Evolutionary conservation across 30 jellyfish, hydroid and myxozoan genomes (phyloP).

Genomic region (Chironex yamaguchii): DNA sequence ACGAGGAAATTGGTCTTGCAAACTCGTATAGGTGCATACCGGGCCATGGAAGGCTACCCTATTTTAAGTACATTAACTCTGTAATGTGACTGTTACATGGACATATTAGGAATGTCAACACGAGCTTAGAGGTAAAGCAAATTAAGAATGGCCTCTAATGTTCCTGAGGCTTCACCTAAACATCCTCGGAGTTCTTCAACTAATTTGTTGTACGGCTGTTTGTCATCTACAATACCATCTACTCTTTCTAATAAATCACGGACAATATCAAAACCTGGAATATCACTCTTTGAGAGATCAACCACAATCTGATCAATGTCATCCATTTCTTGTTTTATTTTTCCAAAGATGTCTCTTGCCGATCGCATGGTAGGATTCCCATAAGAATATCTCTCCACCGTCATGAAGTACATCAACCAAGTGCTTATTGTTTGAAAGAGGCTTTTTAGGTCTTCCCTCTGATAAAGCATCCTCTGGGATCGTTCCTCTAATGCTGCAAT

Average conservation of each 20-base stretch:
- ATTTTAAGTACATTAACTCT: too few species aligned
- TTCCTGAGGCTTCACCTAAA: slow-evolving; percentile 76
- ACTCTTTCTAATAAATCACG: slow-evolving; percentile 53
- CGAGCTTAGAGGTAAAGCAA: too few species aligned
- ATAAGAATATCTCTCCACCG: slow-evolving; percentile 63
- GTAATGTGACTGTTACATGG: too few species aligned
- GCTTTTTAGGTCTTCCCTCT: neutral
- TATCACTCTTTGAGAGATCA: slow-evolving; percentile 44
- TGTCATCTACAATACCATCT: slow-evolving; percentile 69
- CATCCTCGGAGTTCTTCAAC: slow-evolving; percentile 71
- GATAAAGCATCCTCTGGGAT: neutral
- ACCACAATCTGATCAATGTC: slow-evolving; percentile 25
- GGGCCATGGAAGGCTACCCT: too few species aligned
- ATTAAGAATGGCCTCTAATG: slow-evolving; percentile 56
- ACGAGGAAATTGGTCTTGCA: too few species aligned
- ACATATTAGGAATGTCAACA: too few species aligned
- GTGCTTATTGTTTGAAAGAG: neutral
- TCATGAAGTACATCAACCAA: neutral
- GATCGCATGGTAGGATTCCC: slow-evolving; percentile 74
- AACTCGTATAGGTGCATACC: too few species aligned
- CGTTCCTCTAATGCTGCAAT: neutral
- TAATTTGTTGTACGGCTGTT: slow-evolving; percentile 58
- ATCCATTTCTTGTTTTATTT: slow-evolving; percentile 21
- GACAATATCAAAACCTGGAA: slow-evolving; percentile 64
- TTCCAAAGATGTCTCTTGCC: slow-evolving; percentile 57